Conservation (phyloP, 2,113 vertebrate genomes). For the Sclerurus mexicanus region DNA sequence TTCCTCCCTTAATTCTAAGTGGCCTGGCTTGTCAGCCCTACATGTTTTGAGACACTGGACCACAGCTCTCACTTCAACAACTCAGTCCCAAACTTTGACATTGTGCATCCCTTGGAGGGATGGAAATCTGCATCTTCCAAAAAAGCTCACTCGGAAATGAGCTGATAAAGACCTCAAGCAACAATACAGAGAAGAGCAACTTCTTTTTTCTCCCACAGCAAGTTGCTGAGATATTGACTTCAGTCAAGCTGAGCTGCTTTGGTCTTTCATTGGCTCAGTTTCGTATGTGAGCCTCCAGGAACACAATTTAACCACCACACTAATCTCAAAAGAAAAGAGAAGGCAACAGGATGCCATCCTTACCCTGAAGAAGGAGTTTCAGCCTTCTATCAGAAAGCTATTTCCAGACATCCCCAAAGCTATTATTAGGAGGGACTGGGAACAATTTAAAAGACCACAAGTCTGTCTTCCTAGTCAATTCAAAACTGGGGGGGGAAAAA, state of each 20-base stretch:
- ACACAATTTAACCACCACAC: background rate
- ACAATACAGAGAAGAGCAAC: background rate
- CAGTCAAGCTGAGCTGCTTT: background rate
- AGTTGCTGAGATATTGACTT: background rate
- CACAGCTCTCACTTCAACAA: background rate
- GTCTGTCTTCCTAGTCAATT: background rate
- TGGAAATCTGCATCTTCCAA: background rate
- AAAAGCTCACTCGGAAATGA: background rate
- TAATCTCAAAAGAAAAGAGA: constrained; percentile 1
- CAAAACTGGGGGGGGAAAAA: background rate
- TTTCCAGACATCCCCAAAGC: constrained; percentile 11
- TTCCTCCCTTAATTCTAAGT: background rate
- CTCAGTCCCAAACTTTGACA: background rate
- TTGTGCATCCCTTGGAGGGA: background rate
- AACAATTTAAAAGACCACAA: constrained; percentile 40
- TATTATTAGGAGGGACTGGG: background rate
- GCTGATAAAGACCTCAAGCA: background rate
- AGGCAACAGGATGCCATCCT: constrained; percentile 14
- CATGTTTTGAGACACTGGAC: background rate
- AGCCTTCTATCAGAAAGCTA: background rate
- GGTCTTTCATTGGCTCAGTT: background rate
- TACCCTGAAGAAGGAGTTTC: background rate
- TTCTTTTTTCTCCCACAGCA: background rate
- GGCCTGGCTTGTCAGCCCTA: background rate
- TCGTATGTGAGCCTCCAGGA: background rate